Evolutionary conservation across 2,888 invertebrate genomes (phyloP).

Genomic region (Drepanosiphum platanoidis): DNA sequence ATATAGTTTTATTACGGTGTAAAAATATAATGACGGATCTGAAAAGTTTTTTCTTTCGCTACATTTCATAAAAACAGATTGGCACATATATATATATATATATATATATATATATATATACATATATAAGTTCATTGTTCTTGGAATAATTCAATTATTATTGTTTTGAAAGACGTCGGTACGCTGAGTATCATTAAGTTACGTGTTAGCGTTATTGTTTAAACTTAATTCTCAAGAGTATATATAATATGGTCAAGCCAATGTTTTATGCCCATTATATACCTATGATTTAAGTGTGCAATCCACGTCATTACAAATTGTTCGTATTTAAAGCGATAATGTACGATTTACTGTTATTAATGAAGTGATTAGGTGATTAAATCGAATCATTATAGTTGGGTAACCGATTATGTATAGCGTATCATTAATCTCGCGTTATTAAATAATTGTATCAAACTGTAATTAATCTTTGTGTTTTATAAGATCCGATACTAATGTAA

Average conservation of each 20-base stretch:
- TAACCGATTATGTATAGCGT: neutral
- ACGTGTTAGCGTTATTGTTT: neutral
- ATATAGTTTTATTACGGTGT: neutral
- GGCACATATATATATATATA: no score
- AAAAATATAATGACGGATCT: neutral
- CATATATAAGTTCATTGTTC: neutral
- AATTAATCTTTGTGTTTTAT: neutral
- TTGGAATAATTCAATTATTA: neutral
- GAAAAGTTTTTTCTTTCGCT: neutral
- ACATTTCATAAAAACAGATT: neutral
- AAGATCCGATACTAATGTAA: neutral
- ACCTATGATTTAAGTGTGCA: neutral
- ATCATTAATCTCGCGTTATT: neutral
- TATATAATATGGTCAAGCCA: neutral
- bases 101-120: no score
- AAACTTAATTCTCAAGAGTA: neutral
- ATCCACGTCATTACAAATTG: neutral
- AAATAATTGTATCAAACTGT: neutral
- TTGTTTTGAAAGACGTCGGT: neutral
- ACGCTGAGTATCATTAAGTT: neutral
- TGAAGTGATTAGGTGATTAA: neutral
- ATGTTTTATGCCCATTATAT: neutral
- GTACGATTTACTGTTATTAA: neutral
- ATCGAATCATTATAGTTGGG: neutral
- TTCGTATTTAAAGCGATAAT: neutral